Base-by-base conservation (phyloP, 2,888 invertebrate species). In the Stenoptilia bipunctidactyla region DNA sequence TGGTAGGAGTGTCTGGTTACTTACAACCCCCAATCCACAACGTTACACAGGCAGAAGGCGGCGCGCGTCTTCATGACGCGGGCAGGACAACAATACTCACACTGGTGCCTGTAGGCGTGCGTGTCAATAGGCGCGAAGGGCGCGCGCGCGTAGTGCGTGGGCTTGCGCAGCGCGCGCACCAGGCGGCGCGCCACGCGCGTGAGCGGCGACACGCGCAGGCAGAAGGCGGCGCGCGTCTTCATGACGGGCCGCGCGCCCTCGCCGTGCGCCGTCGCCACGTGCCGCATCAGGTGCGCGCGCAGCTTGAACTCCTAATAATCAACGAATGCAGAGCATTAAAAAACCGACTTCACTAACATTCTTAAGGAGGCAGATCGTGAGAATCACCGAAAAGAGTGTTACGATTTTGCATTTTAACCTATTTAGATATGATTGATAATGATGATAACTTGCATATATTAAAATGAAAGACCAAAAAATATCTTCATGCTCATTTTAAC, bases 41-140 rank as follows among this genome's bases (percentile, higher is more conserved):
- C n/a, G n/a, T n/a, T n/a, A n/a, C 93, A 92, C 63, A 97, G 87
- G 85, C 96, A 97, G 86, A 98, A 97, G 45, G 97, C 97, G 52
- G 97, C 96, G 61, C 97, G 89, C 40, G 97, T 97, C 85, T 97
- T 97, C 96, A 97, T 96, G 36, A 97, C 95, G 39, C 97, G 97
- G n/a, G n/a, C n/a, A n/a, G n/a, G n/a, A 30, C 30, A 2, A 33
- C n/a, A 14, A 27, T 51, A 79, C 87, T 86, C 75, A 91, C 96
- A 95, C 85, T 96, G 95, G 80, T 93, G 92, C 66, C 94, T 95
- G 70, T 94, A 91, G 55, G 92, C 89, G 63, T 88, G 87, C 50
- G 91, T 87, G 77, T 92, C 92, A 65, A 92, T 89, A 53, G 90
- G 88, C 65, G 88, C 89, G 71, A 90, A 90, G 45, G 97, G 96